These are phyloP conservation scores for Pangasianodon gigas DNA, from an alignment of 2,113 vertebrate genomes.

Conservation along the genomic window DNA sequence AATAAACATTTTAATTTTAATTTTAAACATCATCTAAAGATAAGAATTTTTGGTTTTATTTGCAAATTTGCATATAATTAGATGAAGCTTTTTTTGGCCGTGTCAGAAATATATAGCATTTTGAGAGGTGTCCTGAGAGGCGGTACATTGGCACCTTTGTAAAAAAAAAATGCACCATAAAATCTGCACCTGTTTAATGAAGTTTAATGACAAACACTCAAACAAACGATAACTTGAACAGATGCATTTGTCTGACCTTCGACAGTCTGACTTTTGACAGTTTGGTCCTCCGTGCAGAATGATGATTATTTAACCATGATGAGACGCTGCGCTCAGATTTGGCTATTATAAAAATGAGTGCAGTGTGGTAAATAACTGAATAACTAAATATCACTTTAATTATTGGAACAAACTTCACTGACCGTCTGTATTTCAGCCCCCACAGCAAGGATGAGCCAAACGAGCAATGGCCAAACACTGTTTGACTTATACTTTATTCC, in stretches of 20 bases:
- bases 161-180: no score
- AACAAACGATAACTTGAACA: neutral
- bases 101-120: no score
- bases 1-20: no score
- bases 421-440: neutral
- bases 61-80: no score
- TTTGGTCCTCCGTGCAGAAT: neutral
- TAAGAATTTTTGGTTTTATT: no score
- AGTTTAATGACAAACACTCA: neutral
- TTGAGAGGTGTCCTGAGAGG: no score
- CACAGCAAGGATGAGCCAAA: neutral
- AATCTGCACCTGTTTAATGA: neutral
- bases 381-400: neutral
- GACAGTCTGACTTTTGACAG: neutral
- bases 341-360: neutral
- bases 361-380: neutral
- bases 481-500: neutral
- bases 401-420: neutral
- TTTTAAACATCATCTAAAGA: no score
- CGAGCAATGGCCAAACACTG: no score
- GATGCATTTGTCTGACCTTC: neutral
- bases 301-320: neutral
- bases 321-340: neutral
- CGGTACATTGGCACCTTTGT: no score
- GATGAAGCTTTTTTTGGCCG: no score